Evolutionary conservation across 2,888 invertebrate species (phyloP), one percentile per base, ranked within the genome.

Genomic region (Plebejus argus): DNA sequence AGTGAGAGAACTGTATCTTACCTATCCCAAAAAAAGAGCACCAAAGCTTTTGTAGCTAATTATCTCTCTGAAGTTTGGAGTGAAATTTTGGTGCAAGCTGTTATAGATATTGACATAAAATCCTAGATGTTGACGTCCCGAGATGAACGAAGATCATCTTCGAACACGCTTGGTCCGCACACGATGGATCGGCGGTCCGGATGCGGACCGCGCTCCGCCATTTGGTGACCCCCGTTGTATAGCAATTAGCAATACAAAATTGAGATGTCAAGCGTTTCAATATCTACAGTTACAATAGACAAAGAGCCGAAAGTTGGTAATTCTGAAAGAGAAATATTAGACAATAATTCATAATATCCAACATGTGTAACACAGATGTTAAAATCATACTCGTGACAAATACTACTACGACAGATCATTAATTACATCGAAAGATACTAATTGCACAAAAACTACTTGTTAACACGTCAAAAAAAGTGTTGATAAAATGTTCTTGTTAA

Each of bases 371-470:
- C 28, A 45, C 74, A 74, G 74, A 49, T 74, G 74, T 23, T 45
- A 18, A 74, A 72, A 72, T 23, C 23, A 66, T 66, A 66, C 74
- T 74, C 49, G 49, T 74, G 72, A 72, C 45, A 72, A 72, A 71
- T 71, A 71, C 23, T 12, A 23, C 61, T 15, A 15, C 15, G 28
- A 66, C 66, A 28, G 66, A 66, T 28, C 28, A 66, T 33, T 33
- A 66, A 15, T 66, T 66, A 18, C 6, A 66, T 18, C 1, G 66
- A 18, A 66, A 66, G 6, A 28, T 66, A 66, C 1, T 66, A 33
- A 66, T 66, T 58, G 4, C 15, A 66, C 28, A 66, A 66, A 66
- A 66, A 66, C 20, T 20, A 15, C 5, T 28, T 66, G 66, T 66
- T 66, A 66, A 66, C 66, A 33, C 66, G 66, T 33, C n/a, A 15